Percentiles rank a stretch among this genome's conserved stretches.
phyloP scores from a whole-genome alignment of 1,140 invertebrate genomes.

The Proales similis region DNA sequence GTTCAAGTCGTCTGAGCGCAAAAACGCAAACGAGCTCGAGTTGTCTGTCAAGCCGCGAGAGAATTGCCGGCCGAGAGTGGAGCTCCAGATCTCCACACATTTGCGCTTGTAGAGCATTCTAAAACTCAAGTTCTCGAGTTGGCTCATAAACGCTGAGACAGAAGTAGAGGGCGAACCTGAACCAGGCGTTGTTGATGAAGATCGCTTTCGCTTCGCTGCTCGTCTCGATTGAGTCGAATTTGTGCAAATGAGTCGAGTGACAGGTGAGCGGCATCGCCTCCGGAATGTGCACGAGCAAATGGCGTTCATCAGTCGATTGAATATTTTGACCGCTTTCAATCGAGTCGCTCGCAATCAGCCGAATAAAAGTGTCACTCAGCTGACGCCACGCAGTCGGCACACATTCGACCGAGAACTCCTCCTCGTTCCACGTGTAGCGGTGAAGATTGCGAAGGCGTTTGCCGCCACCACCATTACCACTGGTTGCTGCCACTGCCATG shows the following conservation, averaged over 20 bases:
- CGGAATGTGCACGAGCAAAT: not conserved
- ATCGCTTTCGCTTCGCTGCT: conserved; percentile 22
- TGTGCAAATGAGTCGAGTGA: conserved; percentile 29
- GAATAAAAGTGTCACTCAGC: not conserved
- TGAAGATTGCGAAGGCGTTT: conserved; percentile 23
- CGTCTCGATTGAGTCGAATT: conserved; percentile 28
- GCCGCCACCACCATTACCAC: not conserved
- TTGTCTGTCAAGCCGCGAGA: too few species aligned
- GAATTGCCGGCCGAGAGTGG: too few species aligned
- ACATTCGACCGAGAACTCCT: conserved; percentile 15
- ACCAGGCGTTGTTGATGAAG: conserved; percentile 30
- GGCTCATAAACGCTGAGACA: too few species aligned
- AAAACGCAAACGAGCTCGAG: too few species aligned
- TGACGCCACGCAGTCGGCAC: conserved; percentile 9
- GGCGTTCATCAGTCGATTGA: not conserved
- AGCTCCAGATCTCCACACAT: too few species aligned
- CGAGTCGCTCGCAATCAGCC: too few species aligned
- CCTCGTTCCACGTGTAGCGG: conserved; percentile 26
- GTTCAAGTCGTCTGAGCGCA: too few species aligned
- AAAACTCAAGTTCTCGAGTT: too few species aligned
- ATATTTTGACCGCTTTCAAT: not conserved
- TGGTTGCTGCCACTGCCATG: too few species aligned
- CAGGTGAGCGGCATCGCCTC: conserved; percentile 19
- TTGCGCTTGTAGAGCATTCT: too few species aligned
- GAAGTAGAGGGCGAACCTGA: too few species aligned